A percentile compares a stretch with the other conserved stretches of the same genome.
Evolutionary conservation across 1,140 invertebrate species (phyloP).

Genomic region (Drosophila navojoa): DNA sequence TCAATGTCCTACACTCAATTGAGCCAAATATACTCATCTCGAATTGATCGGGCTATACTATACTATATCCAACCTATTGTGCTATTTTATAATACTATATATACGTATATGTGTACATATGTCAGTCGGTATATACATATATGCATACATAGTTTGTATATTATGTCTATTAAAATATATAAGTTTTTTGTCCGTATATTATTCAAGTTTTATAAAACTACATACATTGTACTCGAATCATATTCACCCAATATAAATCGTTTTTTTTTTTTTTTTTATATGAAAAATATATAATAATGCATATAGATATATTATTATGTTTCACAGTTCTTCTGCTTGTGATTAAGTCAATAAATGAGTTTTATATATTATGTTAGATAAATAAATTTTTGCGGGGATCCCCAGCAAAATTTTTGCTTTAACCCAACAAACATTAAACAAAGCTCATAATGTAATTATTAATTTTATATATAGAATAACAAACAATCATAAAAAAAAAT

Average conservation of each 20-base stretch:
- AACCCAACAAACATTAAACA: neutral
- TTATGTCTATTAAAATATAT: constrained; percentile 29
- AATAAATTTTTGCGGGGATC: neutral
- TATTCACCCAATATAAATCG: neutral
- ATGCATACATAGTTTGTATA: constrained; percentile 20
- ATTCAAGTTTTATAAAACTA: constrained; percentile 41
- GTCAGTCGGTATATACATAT: neutral
- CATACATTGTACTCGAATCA: constrained; percentile 25
- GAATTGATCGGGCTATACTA: constrained; percentile 56
- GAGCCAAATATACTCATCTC: constrained; percentile 86
- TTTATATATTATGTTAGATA: neutral
- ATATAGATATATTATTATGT: neutral
- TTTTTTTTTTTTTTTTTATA: neutral
- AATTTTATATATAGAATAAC: too few relatives aligned
- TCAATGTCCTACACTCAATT: constrained; percentile 87
- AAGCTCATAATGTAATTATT: too few relatives aligned
- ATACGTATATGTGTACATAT: constrained; percentile 10
- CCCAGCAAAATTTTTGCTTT: neutral
- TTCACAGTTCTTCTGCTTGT: neutral
- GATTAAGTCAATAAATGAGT: neutral
- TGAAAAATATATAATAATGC: neutral
- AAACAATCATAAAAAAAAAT: too few relatives aligned
- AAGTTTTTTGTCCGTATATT: constrained; percentile 23
- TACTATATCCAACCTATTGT: constrained; percentile 19
- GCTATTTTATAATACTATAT: constrained; percentile 24